Evolutionary conservation across 2,888 invertebrate species (phyloP).

Genomic region (Lacanobia wlatinum): DNA sequence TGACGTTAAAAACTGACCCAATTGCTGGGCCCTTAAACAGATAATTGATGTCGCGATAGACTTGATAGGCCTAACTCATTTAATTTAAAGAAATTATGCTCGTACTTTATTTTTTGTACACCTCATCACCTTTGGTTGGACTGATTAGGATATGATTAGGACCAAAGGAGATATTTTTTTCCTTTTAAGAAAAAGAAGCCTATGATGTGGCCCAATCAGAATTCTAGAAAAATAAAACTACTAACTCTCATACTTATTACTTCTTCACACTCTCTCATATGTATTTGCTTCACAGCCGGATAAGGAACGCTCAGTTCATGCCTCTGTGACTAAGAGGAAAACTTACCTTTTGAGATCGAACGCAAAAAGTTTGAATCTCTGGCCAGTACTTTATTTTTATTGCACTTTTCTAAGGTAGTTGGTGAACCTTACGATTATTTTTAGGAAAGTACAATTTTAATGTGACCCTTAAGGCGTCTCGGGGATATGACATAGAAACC

Average conservation of each 20-base stretch:
- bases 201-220: too few species aligned
- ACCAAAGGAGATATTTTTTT: too few species aligned
- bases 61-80: background rate
- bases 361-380: slow-evolving; percentile 20
- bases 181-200: too few species aligned
- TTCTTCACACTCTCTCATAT: too few species aligned
- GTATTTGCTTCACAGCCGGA: background rate
- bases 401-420: slow-evolving; percentile 5
- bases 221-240: too few species aligned
- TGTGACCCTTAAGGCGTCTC: background rate
- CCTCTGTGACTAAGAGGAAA: background rate
- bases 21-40: background rate
- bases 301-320: background rate
- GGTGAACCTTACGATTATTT: slow-evolving; percentile 2
- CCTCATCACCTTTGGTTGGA: too few species aligned
- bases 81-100: background rate
- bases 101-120: too few species aligned
- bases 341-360: slow-evolving; percentile 12
- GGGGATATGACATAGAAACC: too few species aligned
- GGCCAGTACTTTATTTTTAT: slow-evolving; percentile 37
- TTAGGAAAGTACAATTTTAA: slow-evolving; percentile 2
- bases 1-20: background rate
- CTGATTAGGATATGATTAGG: too few species aligned
- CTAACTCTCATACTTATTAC: too few species aligned
- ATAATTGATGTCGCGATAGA: background rate